Percentiles rank a stretch among this genome's conserved stretches.
Conservation (phyloP, 30 jellyfish, hydroid and myxozoan species). For the Hydra vulgaris region DNA sequence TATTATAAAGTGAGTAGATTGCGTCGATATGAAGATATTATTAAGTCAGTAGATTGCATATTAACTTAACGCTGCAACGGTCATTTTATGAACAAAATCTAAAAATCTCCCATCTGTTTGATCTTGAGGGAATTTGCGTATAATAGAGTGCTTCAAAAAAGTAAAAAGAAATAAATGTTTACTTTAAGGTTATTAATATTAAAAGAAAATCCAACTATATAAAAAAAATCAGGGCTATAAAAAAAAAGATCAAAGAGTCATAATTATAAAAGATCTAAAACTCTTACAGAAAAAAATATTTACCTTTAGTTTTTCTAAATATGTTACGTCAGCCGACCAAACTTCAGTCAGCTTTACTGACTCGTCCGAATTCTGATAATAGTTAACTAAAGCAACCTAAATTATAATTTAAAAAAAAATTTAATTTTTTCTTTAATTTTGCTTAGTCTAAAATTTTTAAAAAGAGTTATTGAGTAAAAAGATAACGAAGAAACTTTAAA, state of each 20-base stretch:
- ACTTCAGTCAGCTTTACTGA: slow-evolving; percentile 59
- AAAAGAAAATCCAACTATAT: neutral
- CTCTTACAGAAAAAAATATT: neutral
- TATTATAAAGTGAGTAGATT: too few species aligned
- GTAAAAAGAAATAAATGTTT: neutral
- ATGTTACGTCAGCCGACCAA: slow-evolving; percentile 90
- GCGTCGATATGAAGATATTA: too few species aligned
- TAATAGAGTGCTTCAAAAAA: slow-evolving; percentile 68
- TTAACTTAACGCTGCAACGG: slow-evolving; percentile 59
- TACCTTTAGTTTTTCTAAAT: slow-evolving; percentile 86
- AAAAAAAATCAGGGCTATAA: neutral
- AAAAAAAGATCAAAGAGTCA: neutral
- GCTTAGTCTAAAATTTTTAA: too few species aligned
- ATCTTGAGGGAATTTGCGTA: slow-evolving; percentile 90
- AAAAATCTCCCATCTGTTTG: slow-evolving; percentile 95
- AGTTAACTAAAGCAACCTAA: slow-evolving; percentile 82
- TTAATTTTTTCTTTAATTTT: too few species aligned
- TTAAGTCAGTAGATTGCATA: neutral
- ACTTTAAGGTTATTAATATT: neutral
- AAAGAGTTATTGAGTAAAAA: too few species aligned
- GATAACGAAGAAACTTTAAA: too few species aligned
- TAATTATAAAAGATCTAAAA: neutral
- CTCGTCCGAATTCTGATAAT: slow-evolving; percentile 58
- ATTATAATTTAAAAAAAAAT: too few species aligned
- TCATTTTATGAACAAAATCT: slow-evolving; percentile 79